phyloP scores from a whole-genome alignment of 1,140 invertebrate genomes.

The Neuroterus valhalla region DNA sequence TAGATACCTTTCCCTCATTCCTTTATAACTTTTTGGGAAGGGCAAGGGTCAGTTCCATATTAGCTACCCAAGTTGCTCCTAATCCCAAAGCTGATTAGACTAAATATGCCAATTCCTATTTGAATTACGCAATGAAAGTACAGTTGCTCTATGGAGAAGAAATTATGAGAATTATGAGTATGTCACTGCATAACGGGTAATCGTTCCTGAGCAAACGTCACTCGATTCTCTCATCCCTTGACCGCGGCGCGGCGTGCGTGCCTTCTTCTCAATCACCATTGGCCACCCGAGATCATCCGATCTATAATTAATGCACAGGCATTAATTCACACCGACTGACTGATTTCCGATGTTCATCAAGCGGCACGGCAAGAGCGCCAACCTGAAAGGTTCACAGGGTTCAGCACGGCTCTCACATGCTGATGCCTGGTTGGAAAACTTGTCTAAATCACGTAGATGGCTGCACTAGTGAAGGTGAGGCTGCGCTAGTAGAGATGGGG shows the following conservation, averaged over 20 bases:
- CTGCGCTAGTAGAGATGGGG: neutral
- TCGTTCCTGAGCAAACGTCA: neutral
- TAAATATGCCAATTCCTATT: too few relatives aligned
- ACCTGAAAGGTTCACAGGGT: constrained; percentile 56
- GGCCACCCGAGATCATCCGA: constrained; percentile 37
- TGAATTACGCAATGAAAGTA: too few relatives aligned
- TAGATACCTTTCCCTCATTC: too few relatives aligned
- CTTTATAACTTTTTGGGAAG: too few relatives aligned
- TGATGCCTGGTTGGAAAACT: constrained; percentile 49
- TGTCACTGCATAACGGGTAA: too few relatives aligned
- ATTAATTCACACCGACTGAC: constrained; percentile 68
- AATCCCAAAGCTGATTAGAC: too few relatives aligned
- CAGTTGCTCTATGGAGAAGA: too few relatives aligned
- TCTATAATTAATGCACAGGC: constrained; percentile 66
- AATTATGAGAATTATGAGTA: too few relatives aligned
- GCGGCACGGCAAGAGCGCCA: constrained; percentile 45
- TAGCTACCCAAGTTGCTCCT: too few relatives aligned
- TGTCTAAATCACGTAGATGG: constrained; percentile 66
- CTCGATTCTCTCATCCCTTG: constrained; percentile 12
- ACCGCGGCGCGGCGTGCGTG: constrained; percentile 33
- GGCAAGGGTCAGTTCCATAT: too few relatives aligned
- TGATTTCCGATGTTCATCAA: constrained; percentile 60
- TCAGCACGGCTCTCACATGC: constrained; percentile 40
- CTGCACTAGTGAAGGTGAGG: constrained; percentile 29
- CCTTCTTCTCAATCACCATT: constrained; percentile 46